Evolutionary conservation across 2,113 vertebrate species (phyloP).

Genomic region (Spermophilus dauricus): DNA sequence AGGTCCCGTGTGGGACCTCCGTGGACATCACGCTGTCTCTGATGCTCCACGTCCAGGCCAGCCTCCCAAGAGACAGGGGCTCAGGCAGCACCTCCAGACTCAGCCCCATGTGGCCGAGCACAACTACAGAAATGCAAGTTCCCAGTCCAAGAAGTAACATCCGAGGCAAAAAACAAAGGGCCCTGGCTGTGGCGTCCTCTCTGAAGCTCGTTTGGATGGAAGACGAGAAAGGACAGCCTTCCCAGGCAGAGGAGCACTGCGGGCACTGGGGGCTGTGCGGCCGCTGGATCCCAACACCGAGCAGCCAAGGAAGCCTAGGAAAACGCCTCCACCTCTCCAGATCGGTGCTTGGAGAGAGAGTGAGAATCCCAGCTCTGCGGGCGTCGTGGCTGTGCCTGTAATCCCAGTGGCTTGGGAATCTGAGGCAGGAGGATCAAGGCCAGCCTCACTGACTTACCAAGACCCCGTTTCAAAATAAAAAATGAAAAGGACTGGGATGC

Average conservation of each 20-base stretch:
- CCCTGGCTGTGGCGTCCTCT: fast-evolving
- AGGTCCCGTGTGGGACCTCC: neutral
- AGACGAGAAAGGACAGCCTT: too few species aligned
- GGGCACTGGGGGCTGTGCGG: too few species aligned
- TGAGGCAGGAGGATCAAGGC: too few species aligned
- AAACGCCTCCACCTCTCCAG: fast-evolving
- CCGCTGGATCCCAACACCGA: neutral
- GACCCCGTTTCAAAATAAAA: too few species aligned
- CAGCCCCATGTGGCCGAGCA: fast-evolving
- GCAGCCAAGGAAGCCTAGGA: fast-evolving
- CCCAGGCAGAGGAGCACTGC: neutral
- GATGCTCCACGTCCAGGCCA: fast-evolving
- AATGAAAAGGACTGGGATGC: too few species aligned
- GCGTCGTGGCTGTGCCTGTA: too few species aligned
- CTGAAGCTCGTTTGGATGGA: neutral
- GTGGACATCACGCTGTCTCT: fast-evolving
- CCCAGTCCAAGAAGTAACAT: fast-evolving
- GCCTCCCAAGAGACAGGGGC: neutral
- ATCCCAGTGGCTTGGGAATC: too few species aligned
- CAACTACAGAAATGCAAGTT: neutral
- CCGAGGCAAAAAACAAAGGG: fast-evolving
- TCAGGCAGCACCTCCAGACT: too few species aligned
- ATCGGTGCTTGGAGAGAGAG: neutral
- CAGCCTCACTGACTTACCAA: too few species aligned
- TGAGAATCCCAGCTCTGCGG: too few species aligned